Evolutionary conservation across 2,888 invertebrate genomes (phyloP).

Genomic region (Trissolcus brochymenae): DNA sequence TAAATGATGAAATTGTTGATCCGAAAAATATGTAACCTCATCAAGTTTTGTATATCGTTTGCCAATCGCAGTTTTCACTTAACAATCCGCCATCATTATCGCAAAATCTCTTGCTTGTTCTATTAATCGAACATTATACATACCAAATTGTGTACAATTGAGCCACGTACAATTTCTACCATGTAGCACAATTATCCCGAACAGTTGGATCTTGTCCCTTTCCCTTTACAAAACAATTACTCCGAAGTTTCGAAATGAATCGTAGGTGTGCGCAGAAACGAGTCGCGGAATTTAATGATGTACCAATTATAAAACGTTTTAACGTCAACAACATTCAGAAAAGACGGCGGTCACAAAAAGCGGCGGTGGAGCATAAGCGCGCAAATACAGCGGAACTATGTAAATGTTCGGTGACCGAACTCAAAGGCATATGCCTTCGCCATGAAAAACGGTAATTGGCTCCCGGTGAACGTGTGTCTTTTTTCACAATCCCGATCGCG

Average conservation of each 20-base stretch:
- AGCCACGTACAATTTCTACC: constrained; percentile 32
- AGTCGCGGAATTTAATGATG: constrained; percentile 45
- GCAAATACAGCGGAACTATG: constrained; percentile 49
- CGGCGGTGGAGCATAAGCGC: constrained; percentile 24
- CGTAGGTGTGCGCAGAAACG: constrained; percentile 35
- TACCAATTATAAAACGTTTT: constrained; percentile 51
- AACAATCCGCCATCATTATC: constrained; percentile 31
- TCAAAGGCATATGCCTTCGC: constrained; percentile 58
- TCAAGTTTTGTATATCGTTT: no score
- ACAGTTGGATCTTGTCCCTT: constrained; percentile 32
- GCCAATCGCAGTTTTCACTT: background rate
- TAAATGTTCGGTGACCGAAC: constrained; percentile 53
- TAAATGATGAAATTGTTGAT: no score
- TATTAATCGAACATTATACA: constrained; percentile 35
- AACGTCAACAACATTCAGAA: constrained; percentile 39
- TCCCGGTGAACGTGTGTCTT: constrained; percentile 57
- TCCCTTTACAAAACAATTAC: constrained; percentile 43
- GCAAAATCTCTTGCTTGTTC: constrained; percentile 27
- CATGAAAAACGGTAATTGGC: constrained; percentile 65
- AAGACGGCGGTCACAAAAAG: constrained; percentile 35
- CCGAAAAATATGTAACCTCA: no score
- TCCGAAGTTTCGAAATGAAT: constrained; percentile 36
- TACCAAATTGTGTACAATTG: constrained; percentile 40
- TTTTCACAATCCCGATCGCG: constrained; percentile 64
- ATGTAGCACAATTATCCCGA: constrained; percentile 39